Percentiles rank a stretch among this genome's conserved stretches.
phyloP scores from a whole-genome alignment of 2,888 invertebrate species.

The Tineola bisselliella region DNA sequence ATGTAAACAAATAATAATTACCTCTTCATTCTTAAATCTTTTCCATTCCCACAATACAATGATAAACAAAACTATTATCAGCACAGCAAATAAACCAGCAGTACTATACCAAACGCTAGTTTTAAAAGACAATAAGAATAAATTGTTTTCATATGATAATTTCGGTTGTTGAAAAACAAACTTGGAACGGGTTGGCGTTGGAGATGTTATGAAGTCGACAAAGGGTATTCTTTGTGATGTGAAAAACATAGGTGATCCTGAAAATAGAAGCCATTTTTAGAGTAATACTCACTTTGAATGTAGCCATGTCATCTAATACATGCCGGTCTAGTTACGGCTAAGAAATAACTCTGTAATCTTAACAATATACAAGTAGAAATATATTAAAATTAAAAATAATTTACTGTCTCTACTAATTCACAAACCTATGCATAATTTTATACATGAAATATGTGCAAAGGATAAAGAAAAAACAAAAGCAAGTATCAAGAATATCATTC shows the following conservation, averaged over 20 bases:
- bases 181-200: conserved; percentile 73
- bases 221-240: conserved; percentile 69
- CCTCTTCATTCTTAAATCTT: conserved; percentile 20
- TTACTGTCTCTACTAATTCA: too few relatives aligned
- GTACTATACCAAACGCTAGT: conserved; percentile 72
- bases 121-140: conserved; percentile 75
- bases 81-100: conserved; percentile 48
- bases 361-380: too few relatives aligned
- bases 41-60: conserved; percentile 55
- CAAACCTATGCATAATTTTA: too few relatives aligned
- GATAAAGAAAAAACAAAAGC: too few relatives aligned
- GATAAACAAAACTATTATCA: conserved; percentile 43
- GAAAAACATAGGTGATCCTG: conserved; percentile 73
- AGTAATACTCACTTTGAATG: too few relatives aligned
- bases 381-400: too few relatives aligned
- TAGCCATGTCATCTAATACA: too few relatives aligned
- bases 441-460: too few relatives aligned
- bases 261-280: conserved; percentile 20
- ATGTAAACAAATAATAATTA: conserved; percentile 16
- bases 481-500: too few relatives aligned
- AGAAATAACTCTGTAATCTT: too few relatives aligned
- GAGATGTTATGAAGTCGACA: conserved; percentile 74
- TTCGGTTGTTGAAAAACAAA: conserved; percentile 79
- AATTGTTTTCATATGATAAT: conserved; percentile 75
- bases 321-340: too few relatives aligned